Percentiles rank a stretch among this genome's conserved stretches.
phyloP scores from a whole-genome alignment of 2,888 invertebrate genomes.

The Oscheius onirici region DNA sequence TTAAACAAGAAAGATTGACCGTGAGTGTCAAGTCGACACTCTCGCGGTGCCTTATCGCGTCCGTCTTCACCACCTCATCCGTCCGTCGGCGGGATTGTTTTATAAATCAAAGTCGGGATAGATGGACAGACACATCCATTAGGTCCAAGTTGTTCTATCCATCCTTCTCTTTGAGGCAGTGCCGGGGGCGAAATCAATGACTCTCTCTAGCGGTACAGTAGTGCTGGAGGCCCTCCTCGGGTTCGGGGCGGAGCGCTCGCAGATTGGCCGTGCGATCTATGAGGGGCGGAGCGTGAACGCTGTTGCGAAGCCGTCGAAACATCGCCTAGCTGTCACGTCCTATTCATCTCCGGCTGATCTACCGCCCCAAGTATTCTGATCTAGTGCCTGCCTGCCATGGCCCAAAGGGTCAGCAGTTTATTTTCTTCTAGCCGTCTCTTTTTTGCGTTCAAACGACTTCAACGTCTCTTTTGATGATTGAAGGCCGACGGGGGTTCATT shows the following conservation, averaged over 20 bases:
- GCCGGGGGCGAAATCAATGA: constrained; percentile 35
- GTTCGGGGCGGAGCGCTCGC: constrained; percentile 16
- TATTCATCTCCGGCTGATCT: constrained; percentile 34
- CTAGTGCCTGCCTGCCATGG: constrained; percentile 25
- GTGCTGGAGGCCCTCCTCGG: constrained; percentile 4
- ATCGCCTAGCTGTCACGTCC: constrained; percentile 37
- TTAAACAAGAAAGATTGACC: constrained; percentile 27
- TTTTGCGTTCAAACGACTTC: constrained; percentile 7
- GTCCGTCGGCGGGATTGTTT: too few species aligned
- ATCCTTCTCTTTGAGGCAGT: constrained; percentile 17
- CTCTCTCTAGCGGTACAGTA: too few species aligned
- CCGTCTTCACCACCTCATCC: neutral
- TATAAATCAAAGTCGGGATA: neutral
- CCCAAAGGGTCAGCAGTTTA: constrained; percentile 32
- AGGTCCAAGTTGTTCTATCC: constrained; percentile 22
- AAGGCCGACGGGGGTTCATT: constrained; percentile 6
- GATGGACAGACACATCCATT: constrained; percentile 10
- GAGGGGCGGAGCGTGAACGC: constrained; percentile 30
- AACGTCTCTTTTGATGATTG: constrained; percentile 4
- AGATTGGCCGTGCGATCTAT: constrained; percentile 27
- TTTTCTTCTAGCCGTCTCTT: too few species aligned
- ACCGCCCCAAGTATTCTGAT: constrained; percentile 31
- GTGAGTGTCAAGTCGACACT: constrained; percentile 22
- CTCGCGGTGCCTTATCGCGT: constrained; percentile 17
- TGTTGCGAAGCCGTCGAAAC: constrained; percentile 35